These are phyloP conservation scores for Salvelinus fontinalis DNA, from an alignment of 2,113 vertebrate species.

Conservation along the genomic window DNA sequence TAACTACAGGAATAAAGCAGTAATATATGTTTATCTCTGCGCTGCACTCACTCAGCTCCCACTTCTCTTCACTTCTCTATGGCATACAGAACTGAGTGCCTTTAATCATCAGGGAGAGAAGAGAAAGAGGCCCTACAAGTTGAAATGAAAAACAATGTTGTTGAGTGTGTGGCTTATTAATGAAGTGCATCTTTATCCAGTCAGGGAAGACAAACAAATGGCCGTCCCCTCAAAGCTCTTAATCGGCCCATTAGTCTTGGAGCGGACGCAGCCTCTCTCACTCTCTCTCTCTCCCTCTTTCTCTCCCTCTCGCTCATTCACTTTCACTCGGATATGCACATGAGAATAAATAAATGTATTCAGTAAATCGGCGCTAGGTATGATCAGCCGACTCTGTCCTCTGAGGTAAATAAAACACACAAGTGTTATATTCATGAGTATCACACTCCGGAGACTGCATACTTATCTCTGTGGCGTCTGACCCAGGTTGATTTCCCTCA, in stretches of 20 bases:
- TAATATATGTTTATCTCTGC: too few relatives aligned
- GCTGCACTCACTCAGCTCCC: too few relatives aligned
- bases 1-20: too few relatives aligned
- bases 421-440: not conserved
- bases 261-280: constrained; percentile 48
- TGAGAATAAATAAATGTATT: too few relatives aligned
- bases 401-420: not conserved
- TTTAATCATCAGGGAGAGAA: constrained; percentile 7
- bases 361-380: too few relatives aligned
- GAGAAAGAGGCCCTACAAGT: constrained; percentile 15
- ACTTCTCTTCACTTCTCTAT: too few relatives aligned
- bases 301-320: constrained; percentile 8
- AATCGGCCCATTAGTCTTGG: constrained; percentile 75
- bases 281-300: constrained; percentile 5
- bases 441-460: not conserved
- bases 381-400: not conserved
- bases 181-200: constrained; percentile 74
- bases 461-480: constrained; percentile 49
- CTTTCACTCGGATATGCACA: not conserved
- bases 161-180: constrained; percentile 69
- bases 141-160: constrained; percentile 42
- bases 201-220: constrained; percentile 75
- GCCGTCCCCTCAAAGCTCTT: constrained; percentile 65
- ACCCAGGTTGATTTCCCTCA: constrained; percentile 48
- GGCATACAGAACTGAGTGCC: not conserved